A percentile compares a stretch with the other conserved stretches of the same genome.
phyloP scores from a whole-genome alignment of 1,140 invertebrate genomes.

The Cylas formicarius region DNA sequence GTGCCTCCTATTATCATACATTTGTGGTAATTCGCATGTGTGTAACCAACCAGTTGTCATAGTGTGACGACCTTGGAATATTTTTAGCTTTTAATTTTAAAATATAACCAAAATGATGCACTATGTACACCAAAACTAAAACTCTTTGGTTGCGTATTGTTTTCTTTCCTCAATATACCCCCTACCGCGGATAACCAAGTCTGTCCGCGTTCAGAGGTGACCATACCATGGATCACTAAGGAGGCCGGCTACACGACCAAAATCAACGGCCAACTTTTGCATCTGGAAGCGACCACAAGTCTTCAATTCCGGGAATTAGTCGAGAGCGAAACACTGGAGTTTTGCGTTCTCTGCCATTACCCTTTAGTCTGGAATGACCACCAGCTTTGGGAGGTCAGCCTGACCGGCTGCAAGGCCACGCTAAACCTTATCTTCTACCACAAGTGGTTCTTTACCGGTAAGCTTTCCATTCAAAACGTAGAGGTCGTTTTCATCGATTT shows the following conservation, averaged over 20 bases:
- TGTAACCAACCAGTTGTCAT: too few relatives aligned
- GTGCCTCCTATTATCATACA: too few relatives aligned
- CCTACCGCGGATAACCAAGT: too few relatives aligned
- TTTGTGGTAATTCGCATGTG: too few relatives aligned
- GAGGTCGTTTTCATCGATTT: slow-evolving; percentile 13
- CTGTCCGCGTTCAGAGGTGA: too few relatives aligned
- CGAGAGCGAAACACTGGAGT: slow-evolving; percentile 91
- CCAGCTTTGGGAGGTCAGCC: slow-evolving; percentile 82
- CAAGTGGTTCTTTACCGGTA: slow-evolving; percentile 89
- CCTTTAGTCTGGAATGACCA: slow-evolving; percentile 91
- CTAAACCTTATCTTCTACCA: slow-evolving; percentile 88
- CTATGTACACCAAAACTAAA: too few relatives aligned
- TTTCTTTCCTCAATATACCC: too few relatives aligned
- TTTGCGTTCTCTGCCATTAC: slow-evolving; percentile 79
- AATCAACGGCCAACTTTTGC: slow-evolving; percentile 85
- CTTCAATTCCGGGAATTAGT: slow-evolving; percentile 84
- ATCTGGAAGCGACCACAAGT: slow-evolving; percentile 91
- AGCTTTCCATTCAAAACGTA: slow-evolving; percentile 16
- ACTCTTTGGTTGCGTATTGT: too few relatives aligned
- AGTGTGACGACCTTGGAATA: too few relatives aligned
- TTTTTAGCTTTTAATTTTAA: too few relatives aligned
- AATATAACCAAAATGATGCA: too few relatives aligned
- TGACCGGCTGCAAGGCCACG: slow-evolving; percentile 91
- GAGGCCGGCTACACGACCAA: slow-evolving; percentile 79
- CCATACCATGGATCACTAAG: slow-evolving; percentile 86